These are phyloP conservation scores for Morinoia aosen DNA, from an alignment of 2,888 invertebrate genomes.

Conservation along the genomic window DNA sequence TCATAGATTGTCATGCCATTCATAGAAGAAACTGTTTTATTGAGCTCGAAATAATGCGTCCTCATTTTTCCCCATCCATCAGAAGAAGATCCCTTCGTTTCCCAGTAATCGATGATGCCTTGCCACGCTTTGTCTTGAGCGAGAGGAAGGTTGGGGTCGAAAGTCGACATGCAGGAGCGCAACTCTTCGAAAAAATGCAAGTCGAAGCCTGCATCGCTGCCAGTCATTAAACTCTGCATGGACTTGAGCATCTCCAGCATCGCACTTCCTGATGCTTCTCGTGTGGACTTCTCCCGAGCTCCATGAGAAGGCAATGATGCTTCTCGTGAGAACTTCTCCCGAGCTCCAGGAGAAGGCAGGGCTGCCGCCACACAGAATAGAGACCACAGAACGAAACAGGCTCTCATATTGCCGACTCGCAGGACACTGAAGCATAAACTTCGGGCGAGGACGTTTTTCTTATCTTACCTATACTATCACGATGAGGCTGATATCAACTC, in stretches of 20 bases:
- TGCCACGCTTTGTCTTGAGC: conserved; percentile 52
- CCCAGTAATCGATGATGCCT: conserved; percentile 52
- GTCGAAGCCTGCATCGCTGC: background rate
- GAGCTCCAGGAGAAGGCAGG: background rate
- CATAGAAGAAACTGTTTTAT: background rate
- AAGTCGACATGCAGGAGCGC: conserved; percentile 1
- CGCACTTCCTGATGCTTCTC: background rate
- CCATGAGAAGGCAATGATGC: background rate
- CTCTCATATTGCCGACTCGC: background rate
- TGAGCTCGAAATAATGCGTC: conserved; percentile 5
- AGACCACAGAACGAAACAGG: background rate
- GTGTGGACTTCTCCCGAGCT: background rate
- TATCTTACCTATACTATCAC: background rate
- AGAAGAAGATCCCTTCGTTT: background rate
- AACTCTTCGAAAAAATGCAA: conserved; percentile 12
- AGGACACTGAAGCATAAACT: background rate
- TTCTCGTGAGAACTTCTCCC: background rate
- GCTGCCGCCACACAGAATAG: background rate
- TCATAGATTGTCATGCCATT: conserved; percentile 42
- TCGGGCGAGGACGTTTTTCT: background rate
- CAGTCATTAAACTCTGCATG: conserved; percentile 16
- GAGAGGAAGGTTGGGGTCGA: background rate
- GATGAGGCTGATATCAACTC: background rate
- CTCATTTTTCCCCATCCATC: conserved; percentile 23
- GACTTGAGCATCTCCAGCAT: conserved; percentile 31